Evolutionary conservation across 2,797 vertebrate species (phyloP), one percentile per base, ranked within the genome.

Genomic region (Hydrolagus colliei): DNA sequence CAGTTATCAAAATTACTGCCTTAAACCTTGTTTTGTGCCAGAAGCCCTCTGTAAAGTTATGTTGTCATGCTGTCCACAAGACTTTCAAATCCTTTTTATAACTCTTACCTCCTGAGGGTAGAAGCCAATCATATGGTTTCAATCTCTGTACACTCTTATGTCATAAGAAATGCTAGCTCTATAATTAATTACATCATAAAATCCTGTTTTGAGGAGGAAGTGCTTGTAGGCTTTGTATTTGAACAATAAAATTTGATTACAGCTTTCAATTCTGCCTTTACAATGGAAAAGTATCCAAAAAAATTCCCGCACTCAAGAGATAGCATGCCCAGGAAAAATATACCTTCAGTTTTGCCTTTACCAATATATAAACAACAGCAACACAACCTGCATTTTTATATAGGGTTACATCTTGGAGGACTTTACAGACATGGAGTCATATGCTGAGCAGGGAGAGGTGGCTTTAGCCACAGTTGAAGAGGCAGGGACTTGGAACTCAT

Each of bases 121-220:
- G 87, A 86, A 88, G 85, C 32, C 87, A 88, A 86, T 87, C 87
- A 87, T 88, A 74, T 87, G 88, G 79, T 88, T 86, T 87, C 63
- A 84, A 87, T 88, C 86, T 86, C 27, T 62, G 16, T 27, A 59
- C 73, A 27, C 84, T 86, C 80, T 35, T 73, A 72, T 87, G 82
- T 87, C 86, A 87, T 84, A 89, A 67, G 85, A 86, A 87, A 88
- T 74, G 65, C 79, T 89, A 79, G 82, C 86, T 75, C 22, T 72
- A 80, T 86, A 86, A 78, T 87, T 88, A 87, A 89, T 86, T 86
- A 87, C 84, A 74, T 86, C 86, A 85, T 88, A 86, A 89, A 87
- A 79, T 80, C 86, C 68, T 27, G 73, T 86, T 86, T 87, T 87
- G 75, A 61, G 62, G 32, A 86, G 27, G 86, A 87, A 80, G 86